These are phyloP conservation scores for Drosophila atripex DNA, from an alignment of 2,888 invertebrate genomes.

Conservation along the genomic window DNA sequence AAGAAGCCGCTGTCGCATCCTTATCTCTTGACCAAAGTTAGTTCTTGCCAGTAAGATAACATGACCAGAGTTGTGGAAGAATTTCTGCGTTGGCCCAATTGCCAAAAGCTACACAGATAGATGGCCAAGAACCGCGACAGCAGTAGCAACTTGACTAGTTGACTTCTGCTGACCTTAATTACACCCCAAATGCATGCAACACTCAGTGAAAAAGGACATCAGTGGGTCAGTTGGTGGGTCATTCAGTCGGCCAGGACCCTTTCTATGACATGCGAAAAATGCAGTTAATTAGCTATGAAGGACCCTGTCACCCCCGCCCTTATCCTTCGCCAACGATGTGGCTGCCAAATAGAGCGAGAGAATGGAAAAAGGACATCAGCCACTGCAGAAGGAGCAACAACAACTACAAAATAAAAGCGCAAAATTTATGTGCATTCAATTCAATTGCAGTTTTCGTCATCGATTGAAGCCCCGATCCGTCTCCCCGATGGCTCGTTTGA, in stretches of 20 bases:
- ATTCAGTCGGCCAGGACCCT: slow-evolving; percentile 18
- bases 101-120: slow-evolving; percentile 13
- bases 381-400: slow-evolving; percentile 10
- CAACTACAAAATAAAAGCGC: slow-evolving; percentile 19
- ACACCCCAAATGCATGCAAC: slow-evolving; percentile 66
- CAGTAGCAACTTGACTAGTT: slow-evolving; percentile 60
- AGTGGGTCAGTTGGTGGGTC: slow-evolving; percentile 23
- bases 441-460: slow-evolving; percentile 58
- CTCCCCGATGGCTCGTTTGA: slow-evolving; percentile 46
- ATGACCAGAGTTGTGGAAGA: slow-evolving; percentile 8
- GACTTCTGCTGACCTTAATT: slow-evolving; percentile 72
- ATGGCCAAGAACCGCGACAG: slow-evolving; percentile 27
- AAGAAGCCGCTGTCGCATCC: slow-evolving; percentile 14
- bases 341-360: slow-evolving; percentile 26
- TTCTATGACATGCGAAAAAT: slow-evolving; percentile 65
- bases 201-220: slow-evolving; percentile 45
- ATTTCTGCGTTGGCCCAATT: slow-evolving; percentile 20
- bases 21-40: slow-evolving; percentile 47
- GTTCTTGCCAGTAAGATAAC: slow-evolving; percentile 33
- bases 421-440: slow-evolving; percentile 70
- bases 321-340: not conserved
- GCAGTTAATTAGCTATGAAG: slow-evolving; percentile 72
- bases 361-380: not conserved
- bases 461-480: slow-evolving; percentile 39
- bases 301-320: slow-evolving; percentile 32